Percentiles rank a stretch among this genome's conserved stretches.
phyloP scores from a whole-genome alignment of 1,140 invertebrate genomes.

The Conus betulinus region DNA sequence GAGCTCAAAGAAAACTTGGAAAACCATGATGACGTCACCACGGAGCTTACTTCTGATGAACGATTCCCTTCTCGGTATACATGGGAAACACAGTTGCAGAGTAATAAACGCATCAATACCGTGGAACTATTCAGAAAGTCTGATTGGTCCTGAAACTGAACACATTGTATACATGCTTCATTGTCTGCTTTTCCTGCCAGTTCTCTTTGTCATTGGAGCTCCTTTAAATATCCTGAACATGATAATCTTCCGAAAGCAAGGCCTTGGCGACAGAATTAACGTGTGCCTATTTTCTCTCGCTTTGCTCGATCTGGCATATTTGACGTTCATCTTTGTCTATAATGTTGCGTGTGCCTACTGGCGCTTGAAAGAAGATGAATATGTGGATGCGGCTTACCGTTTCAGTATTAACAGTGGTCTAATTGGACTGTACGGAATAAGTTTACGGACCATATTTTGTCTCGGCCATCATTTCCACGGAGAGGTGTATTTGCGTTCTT shows the following conservation, averaged over 20 bases:
- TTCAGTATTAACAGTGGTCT: background rate
- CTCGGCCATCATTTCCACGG: background rate
- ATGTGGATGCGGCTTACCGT: background rate
- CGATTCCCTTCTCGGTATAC: no score
- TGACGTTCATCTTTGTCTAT: background rate
- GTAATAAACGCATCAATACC: background rate
- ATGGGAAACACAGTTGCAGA: background rate
- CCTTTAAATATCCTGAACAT: constrained; percentile 12
- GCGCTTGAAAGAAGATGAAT: background rate
- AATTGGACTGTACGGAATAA: background rate
- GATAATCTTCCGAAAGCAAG: constrained; percentile 1
- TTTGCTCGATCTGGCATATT: background rate
- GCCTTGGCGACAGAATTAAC: constrained; percentile 5
- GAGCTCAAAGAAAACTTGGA: no score
- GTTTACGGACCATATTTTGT: background rate
- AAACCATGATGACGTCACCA: no score
- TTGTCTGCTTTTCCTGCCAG: background rate
- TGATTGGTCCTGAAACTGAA: constrained; percentile 2
- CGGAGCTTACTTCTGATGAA: no score
- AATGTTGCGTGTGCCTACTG: background rate
- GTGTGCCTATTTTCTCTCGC: constrained; percentile 3
- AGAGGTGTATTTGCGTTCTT: background rate
- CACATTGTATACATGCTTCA: background rate
- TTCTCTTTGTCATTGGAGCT: background rate
- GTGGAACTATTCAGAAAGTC: background rate